Conservation (phyloP, 2,113 vertebrate genomes). For the Lasiurus cinereus region DNA sequence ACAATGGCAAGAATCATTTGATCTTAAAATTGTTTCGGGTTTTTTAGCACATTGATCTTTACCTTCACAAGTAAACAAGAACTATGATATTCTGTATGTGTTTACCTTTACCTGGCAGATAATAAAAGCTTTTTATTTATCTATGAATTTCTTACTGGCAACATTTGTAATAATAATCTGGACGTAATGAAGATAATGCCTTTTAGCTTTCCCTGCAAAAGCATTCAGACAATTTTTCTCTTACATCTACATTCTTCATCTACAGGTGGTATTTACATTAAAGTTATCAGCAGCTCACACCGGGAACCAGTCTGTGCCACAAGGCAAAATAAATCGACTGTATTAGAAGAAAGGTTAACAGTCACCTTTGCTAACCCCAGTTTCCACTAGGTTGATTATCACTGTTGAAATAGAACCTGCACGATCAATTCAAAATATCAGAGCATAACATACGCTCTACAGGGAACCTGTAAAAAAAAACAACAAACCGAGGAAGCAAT, state of each 20-base stretch:
- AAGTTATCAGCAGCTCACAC: slow-evolving; percentile 24
- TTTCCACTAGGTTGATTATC: slow-evolving; percentile 58
- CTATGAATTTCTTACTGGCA: not conserved
- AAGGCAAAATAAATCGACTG: slow-evolving; percentile 59
- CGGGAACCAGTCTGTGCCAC: not conserved
- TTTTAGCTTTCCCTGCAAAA: not conserved
- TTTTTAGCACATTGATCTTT: not conserved
- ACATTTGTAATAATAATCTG: not conserved
- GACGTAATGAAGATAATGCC: not conserved
- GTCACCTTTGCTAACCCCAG: slow-evolving; percentile 45
- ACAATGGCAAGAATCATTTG: not conserved
- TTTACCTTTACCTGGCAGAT: not conserved
- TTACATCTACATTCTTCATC: not conserved
- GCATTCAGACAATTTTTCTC: not conserved
- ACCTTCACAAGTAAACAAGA: not conserved
- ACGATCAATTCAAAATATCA: slow-evolving; percentile 68
- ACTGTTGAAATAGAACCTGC: slow-evolving; percentile 51
- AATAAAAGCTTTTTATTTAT: not conserved
- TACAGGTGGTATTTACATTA: slow-evolving; percentile 47
- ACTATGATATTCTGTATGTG: not conserved
- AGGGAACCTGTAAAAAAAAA: slow-evolving; percentile 54
- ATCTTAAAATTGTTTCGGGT: slow-evolving; percentile 2
- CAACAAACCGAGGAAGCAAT: not conserved
- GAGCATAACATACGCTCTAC: slow-evolving; percentile 30
- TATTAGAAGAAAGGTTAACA: slow-evolving; percentile 57